Evolutionary conservation across 2,888 invertebrate species (phyloP).

Genomic region (Pegoplata infirma): DNA sequence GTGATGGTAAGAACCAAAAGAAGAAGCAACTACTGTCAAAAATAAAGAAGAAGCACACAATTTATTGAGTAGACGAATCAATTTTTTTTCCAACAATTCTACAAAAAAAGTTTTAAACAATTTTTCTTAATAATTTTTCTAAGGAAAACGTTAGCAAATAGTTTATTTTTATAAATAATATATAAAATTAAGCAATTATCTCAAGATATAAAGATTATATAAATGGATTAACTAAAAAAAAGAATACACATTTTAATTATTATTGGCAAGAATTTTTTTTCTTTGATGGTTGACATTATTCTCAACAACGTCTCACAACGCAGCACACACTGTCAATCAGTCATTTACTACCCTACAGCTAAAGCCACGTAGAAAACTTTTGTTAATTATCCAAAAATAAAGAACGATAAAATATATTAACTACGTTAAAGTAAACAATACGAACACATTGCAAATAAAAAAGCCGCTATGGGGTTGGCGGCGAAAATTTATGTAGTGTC

Average conservation of each 20-base stretch:
- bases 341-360: no score
- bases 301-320: background rate
- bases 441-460: conserved; percentile 61
- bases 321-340: background rate
- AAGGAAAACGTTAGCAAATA: background rate
- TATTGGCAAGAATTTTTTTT: background rate
- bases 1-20: background rate
- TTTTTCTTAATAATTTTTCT: conserved; percentile 1
- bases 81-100: conserved; percentile 44
- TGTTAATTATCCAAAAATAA: conserved; percentile 20
- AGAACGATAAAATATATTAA: conserved; percentile 8
- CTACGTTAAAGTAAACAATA: conserved; percentile 32
- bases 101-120: conserved; percentile 6
- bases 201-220: background rate
- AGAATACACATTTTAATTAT: no score
- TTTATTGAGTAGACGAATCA: conserved; percentile 47
- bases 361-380: conserved; percentile 29
- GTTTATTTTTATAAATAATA: background rate
- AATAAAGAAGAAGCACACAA: conserved; percentile 39
- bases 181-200: background rate
- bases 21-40: conserved; percentile 17
- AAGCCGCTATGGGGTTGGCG: conserved; percentile 59
- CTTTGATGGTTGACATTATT: background rate
- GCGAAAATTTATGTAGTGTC: conserved; percentile 67
- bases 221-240: background rate